Percentiles rank a stretch among this genome's conserved stretches.
Evolutionary conservation across 2,888 invertebrate genomes (phyloP).

Genomic region (Caenorhabditis sulstoni): DNA sequence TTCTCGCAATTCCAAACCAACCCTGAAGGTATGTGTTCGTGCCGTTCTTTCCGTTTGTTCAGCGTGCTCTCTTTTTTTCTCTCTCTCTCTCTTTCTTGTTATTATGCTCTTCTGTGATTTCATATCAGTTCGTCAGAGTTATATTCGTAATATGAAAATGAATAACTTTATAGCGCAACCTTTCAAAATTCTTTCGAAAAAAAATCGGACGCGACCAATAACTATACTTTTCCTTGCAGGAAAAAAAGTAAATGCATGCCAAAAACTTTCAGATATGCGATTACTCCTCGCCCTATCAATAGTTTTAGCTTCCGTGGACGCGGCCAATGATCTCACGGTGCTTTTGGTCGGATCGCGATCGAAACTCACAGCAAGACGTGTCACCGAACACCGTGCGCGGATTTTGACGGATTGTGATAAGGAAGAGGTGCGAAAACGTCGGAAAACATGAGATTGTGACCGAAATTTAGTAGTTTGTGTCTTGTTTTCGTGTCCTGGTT

Average conservation of each 20-base stretch:
- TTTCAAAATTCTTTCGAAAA: neutral
- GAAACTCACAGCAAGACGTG: conserved; percentile 27
- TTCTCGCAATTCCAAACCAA: no score
- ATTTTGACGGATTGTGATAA: conserved; percentile 26
- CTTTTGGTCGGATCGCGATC: conserved; percentile 36
- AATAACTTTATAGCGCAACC: no score
- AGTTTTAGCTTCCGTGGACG: neutral
- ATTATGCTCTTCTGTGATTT: conserved; percentile 68
- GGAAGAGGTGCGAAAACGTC: conserved; percentile 23
- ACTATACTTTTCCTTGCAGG: neutral
- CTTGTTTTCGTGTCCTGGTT: neutral
- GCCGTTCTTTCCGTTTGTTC: conserved; percentile 31
- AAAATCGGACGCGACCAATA: conserved; percentile 34
- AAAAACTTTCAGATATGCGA: conserved; percentile 41
- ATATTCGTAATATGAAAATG: conserved; percentile 1
- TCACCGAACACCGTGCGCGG: conserved; percentile 8
- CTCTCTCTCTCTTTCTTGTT: conserved; percentile 56
- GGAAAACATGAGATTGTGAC: neutral
- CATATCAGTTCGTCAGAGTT: conserved; percentile 23
- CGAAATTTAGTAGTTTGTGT: conserved; percentile 1
- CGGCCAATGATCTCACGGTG: conserved; percentile 2
- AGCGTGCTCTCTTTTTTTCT: conserved; percentile 18
- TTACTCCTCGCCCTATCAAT: neutral
- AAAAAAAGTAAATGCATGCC: neutral
- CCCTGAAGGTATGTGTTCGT: conserved; percentile 4